Evolutionary conservation across 1,140 invertebrate genomes (phyloP), one percentile per base, ranked within the genome.

Genomic region (Euglossa dilemma): DNA sequence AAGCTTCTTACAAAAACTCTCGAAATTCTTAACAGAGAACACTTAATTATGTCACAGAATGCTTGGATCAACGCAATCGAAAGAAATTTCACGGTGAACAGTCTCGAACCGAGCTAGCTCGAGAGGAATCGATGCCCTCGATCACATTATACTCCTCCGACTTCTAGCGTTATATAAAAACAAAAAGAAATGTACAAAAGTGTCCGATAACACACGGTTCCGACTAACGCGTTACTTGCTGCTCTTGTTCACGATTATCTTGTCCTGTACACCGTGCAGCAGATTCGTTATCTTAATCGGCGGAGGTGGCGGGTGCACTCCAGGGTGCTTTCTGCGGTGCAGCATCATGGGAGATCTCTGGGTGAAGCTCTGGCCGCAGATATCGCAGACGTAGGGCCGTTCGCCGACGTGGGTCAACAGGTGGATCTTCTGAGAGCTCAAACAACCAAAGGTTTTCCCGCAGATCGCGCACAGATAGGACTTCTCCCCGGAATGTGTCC

Each of bases 401-500:
- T 95, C 93, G 0, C 94, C 95, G 0, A 95, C 92, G 73, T 95
- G 95, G 2, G 93, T 94, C 6, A 95, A 73, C 25, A 94, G 81
- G 77, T 95, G 95, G 28, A 94, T 91, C 61, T 93, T 94, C 70
- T 95, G 91, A 3, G 90, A 93, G 86, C 93, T 94, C 9, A 93
- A 88, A 74, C 93, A 93, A 0, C 93, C 94, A 85, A 96, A 97
- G 0, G 94, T 94, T 88, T 96, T 96, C 8, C 95, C 95, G 83
- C 96, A 96, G 14, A 94, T 89, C 6, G 94, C 92, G 88, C 96
- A 96, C 6, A 95, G 87, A 89, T 96, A 97, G 0, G 96, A 96
- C 85, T 96, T 96, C 86, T 96, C 96, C 77, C 95, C 95, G 0
- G 96, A 96, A 85, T 97, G 97, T 4, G 95, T 96, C 45, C 95